Conservation (phyloP, 2,797 vertebrate species). For the Xenops minutus region DNA sequence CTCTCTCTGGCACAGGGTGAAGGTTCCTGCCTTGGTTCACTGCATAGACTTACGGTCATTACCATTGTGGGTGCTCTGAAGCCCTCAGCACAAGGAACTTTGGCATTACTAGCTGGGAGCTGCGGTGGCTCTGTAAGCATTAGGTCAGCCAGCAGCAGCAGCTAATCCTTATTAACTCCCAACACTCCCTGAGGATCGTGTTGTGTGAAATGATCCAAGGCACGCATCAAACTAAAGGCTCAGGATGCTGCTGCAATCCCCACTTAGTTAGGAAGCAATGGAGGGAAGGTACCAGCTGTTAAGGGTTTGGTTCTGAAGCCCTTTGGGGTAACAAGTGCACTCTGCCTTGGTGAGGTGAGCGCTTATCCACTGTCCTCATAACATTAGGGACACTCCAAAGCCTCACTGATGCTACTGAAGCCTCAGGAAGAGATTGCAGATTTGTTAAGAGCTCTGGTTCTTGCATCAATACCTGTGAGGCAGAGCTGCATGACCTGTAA, state of each 20-base stretch:
- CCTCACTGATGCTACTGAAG: not conserved
- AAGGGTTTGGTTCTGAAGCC: not conserved
- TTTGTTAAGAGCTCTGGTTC: not conserved
- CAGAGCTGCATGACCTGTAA: not conserved
- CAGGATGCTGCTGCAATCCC: not conserved
- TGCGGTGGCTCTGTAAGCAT: fast-evolving
- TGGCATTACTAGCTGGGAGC: not conserved
- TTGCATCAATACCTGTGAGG: not conserved
- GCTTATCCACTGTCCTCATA: not conserved
- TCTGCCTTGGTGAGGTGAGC: fast-evolving
- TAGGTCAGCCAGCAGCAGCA: not conserved
- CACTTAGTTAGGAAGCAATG: not conserved
- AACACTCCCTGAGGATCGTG: not conserved
- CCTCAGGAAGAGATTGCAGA: not conserved
- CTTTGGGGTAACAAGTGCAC: not conserved
- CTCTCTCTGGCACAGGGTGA: not conserved
- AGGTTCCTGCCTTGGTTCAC: not conserved
- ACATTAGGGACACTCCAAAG: not conserved
- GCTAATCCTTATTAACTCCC: not conserved
- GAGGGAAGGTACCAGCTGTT: not conserved
- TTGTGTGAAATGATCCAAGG: not conserved
- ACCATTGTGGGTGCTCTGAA: not conserved
- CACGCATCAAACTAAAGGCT: not conserved
- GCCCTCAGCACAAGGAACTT: fast-evolving
- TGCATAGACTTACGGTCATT: not conserved